These are phyloP conservation scores for Chloebia gouldiae DNA, from an alignment of 2,113 vertebrate genomes.

Conservation along the genomic window DNA sequence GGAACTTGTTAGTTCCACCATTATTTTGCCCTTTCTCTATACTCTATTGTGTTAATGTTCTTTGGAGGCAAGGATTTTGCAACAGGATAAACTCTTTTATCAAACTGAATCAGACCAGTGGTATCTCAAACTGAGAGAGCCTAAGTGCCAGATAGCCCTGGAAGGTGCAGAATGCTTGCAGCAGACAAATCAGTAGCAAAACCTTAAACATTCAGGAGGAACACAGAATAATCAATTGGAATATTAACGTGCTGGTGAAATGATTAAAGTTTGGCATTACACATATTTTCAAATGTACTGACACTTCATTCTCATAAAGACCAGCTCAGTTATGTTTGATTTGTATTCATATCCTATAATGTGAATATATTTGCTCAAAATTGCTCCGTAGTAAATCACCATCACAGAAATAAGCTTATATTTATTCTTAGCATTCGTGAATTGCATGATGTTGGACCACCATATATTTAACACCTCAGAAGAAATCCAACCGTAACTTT, in stretches of 20 bases:
- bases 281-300: constrained; percentile 74
- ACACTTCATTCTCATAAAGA: constrained; percentile 77
- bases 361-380: constrained; percentile 77
- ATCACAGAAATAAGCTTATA: constrained; percentile 76
- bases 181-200: constrained; percentile 22
- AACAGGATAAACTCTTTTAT: background rate
- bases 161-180: background rate
- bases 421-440: constrained; percentile 78
- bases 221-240: constrained; percentile 33
- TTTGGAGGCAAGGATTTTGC: background rate
- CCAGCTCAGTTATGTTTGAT: constrained; percentile 70
- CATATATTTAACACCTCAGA: constrained; percentile 74
- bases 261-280: constrained; percentile 68
- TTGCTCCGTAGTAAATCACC: constrained; percentile 76
- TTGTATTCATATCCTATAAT: constrained; percentile 77
- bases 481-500: constrained; percentile 75
- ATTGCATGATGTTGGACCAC: constrained; percentile 65
- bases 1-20: background rate
- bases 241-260: constrained; percentile 64
- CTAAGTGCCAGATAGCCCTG: background rate
- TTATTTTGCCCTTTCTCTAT: background rate
- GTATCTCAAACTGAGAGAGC: background rate
- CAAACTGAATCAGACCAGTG: background rate
- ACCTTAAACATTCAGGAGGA: constrained; percentile 32
- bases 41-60: background rate